Base-by-base conservation (phyloP, 2,888 invertebrate genomes). In the Metacarcinus magister region DNA sequence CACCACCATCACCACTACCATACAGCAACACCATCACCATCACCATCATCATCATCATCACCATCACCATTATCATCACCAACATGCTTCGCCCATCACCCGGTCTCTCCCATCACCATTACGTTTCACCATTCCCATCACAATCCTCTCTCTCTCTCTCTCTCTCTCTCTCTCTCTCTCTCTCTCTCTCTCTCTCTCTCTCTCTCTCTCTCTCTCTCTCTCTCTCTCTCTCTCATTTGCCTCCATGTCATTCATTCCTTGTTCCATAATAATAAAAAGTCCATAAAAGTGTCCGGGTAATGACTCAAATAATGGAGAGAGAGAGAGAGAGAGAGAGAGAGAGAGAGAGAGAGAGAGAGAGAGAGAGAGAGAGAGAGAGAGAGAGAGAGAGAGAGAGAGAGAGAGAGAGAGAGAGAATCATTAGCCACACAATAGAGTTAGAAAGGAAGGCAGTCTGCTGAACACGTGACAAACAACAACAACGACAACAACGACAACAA, bases 301-400 rank as follows among this genome's bases (percentile, higher is more conserved):
- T 60, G 60, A 19, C 2, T n/a, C n/a, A n/a, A n/a, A n/a, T n/a
- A 23, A 60, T 7, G 16, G 60, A 60, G 60, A 60, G 60, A 60
- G 60, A 60, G 60, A 60, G 60, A 32, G 60, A 60, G 60, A 60
- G 60, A 60, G 60, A 60, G 60, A 60, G 60, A 60, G 60, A 60
- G 60, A 60, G 60, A 60, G 60, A 60, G 60, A 43, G 90, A 90
- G 44, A 90, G 90, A 90, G 44, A 43, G 90, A 39, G 90, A 90
- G 90, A 90, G 90, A 90, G 44, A 28, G 90, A 43, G 44, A 90
- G 90, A 43, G 90, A 90, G 90, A 90, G 90, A 90, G 90, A 90
- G 32, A 90, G 28, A 32, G 32, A 90, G 89, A 90, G 89, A 90
- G 89, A 90, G 44, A 43, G 90, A 44, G 90, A 43, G 44, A 39